Evolutionary conservation across 92 coral and sea anemone species (phyloP).

Genomic region (Metridium senile): DNA sequence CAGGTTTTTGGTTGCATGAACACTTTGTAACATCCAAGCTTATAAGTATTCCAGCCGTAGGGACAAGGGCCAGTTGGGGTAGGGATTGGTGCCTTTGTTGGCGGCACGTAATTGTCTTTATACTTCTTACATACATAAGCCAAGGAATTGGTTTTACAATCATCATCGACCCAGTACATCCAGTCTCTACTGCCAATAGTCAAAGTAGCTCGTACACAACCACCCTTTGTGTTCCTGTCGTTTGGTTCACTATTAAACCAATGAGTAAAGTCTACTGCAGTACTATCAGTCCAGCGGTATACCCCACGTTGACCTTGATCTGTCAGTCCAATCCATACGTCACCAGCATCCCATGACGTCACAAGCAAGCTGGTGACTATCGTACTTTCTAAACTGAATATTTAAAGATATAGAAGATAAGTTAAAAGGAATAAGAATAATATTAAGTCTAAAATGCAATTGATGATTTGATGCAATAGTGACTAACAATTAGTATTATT

Average conservation of each 20-base stretch:
- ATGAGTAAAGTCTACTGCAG: conserved; percentile 63
- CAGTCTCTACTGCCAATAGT: conserved; percentile 61
- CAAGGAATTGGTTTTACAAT: conserved; percentile 49
- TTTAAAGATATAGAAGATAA: conserved; percentile 43
- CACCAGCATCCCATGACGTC: conserved; percentile 85
- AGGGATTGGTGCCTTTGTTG: background rate
- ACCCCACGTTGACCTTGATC: conserved; percentile 49
- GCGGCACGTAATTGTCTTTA: conserved; percentile 10
- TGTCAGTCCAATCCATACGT: conserved; percentile 79
- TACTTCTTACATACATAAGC: conserved; percentile 75
- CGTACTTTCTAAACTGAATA: conserved; percentile 58
- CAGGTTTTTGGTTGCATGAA: conserved; percentile 61
- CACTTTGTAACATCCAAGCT: conserved; percentile 63
- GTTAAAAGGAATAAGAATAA: no score
- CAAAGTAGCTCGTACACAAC: conserved; percentile 80
- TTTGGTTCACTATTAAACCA: conserved; percentile 93
- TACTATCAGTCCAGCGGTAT: conserved; percentile 73
- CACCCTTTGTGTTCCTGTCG: conserved; percentile 58
- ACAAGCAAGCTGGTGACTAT: conserved; percentile 68
- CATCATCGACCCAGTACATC: conserved; percentile 88
- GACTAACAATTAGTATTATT: no score
- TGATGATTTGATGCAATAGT: no score
- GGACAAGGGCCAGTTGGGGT: conserved; percentile 54
- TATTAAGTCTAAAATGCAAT: no score
- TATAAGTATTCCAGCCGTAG: conserved; percentile 64